phyloP scores from a whole-genome alignment of 2,797 vertebrate species.

The Hippoglossus hippoglossus region DNA sequence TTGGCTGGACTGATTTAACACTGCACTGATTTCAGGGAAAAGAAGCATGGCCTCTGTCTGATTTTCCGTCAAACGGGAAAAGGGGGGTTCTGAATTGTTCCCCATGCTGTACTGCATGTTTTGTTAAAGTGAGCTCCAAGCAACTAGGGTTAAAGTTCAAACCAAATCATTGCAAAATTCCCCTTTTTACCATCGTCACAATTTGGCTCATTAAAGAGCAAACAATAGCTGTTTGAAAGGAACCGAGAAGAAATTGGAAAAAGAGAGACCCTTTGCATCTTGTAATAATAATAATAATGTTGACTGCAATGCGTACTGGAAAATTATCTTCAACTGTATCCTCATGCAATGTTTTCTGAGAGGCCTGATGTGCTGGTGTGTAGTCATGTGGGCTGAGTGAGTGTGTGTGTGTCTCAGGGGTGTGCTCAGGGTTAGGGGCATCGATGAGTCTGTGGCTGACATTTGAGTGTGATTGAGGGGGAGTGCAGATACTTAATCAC shows the following conservation, averaged over 20 bases:
- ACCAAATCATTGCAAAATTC: not conserved
- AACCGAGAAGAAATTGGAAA: conserved; percentile 5
- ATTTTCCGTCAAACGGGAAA: not conserved
- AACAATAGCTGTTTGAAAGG: not conserved
- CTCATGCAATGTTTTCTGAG: conserved; percentile 8
- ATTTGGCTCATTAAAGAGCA: conserved; percentile 5
- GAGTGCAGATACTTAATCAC: conserved; percentile 73
- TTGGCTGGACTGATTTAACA: not conserved
- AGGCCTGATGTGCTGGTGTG: conserved; percentile 49
- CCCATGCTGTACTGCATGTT: not conserved
- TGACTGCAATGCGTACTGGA: conserved; percentile 39
- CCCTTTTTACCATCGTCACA: not conserved
- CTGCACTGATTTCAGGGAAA: no score
- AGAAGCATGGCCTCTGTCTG: not conserved
- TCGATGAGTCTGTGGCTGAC: conserved; percentile 76
- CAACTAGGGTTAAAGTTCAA: not conserved
- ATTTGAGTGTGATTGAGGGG: conserved; percentile 75
- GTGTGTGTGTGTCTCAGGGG: conserved; percentile 55
- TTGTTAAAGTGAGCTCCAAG: not conserved
- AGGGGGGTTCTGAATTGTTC: not conserved
- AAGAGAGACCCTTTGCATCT: not conserved
- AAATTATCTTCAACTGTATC: conserved; percentile 37
- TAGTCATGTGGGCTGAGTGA: conserved; percentile 44
- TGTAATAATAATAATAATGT: no score
- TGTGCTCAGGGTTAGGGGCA: conserved; percentile 64